phyloP scores from a whole-genome alignment of 2,888 invertebrate species.

The Nemapogon koenigi region DNA sequence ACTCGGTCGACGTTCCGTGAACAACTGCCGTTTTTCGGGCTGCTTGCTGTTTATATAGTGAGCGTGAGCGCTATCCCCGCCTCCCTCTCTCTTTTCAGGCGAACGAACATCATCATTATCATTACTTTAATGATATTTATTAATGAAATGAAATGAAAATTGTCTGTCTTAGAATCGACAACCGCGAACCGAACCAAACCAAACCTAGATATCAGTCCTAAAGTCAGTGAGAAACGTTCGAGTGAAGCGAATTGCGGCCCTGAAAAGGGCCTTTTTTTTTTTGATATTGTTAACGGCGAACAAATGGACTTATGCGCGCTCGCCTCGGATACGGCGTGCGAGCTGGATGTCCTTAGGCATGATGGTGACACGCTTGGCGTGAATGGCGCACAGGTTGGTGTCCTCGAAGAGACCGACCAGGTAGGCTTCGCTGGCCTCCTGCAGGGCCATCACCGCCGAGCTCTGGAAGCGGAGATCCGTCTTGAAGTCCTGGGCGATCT shows the following conservation, averaged over 20 bases:
- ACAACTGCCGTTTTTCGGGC: conserved; percentile 2
- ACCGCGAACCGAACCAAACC: too few species aligned
- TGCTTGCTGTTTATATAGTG: too few species aligned
- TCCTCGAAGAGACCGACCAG: conserved; percentile 55
- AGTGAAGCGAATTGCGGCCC: too few species aligned
- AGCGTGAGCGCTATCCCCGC: conserved; percentile 17
- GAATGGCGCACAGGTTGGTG: conserved; percentile 1
- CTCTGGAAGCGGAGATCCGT: conserved; percentile 53
- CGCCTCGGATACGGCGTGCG: conserved; percentile 41
- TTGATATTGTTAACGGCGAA: too few species aligned
- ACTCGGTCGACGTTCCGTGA: not conserved
- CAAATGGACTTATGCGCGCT: conserved; percentile 32
- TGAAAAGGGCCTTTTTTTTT: too few species aligned
- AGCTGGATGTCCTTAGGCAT: conserved; percentile 2
- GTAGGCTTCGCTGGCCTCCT: conserved; percentile 53
- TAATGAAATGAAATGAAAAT: too few species aligned
- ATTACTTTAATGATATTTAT: too few species aligned
- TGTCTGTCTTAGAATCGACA: too few species aligned
- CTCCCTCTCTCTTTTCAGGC: conserved; percentile 20
- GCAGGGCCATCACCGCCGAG: conserved; percentile 64
- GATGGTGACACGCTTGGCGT: conserved; percentile 2
- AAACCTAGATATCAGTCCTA: too few species aligned
- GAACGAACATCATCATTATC: too few species aligned
- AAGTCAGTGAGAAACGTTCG: too few species aligned
- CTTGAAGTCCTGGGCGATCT: conserved; percentile 10